These are phyloP conservation scores for Ibidorhyncha struthersii DNA, from an alignment of 2,113 vertebrate genomes.

Conservation along the genomic window DNA sequence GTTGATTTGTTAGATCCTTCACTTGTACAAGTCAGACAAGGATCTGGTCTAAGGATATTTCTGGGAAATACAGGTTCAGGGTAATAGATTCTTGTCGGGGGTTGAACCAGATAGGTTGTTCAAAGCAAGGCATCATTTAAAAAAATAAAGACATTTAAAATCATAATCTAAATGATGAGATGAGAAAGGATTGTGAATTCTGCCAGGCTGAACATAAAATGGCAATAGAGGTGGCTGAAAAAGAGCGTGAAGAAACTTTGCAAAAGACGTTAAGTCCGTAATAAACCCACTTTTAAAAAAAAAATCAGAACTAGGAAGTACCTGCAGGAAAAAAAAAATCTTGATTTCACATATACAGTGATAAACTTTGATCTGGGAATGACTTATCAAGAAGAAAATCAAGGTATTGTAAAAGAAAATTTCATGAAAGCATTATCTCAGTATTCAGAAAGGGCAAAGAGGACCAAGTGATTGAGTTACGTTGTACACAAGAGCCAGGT, in stretches of 20 bases:
- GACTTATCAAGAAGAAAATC: neutral
- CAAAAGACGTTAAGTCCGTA: accelerated
- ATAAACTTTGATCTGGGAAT: neutral
- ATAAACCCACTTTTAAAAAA: neutral
- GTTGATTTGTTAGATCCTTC: neutral
- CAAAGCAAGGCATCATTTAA: neutral
- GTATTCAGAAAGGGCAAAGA: neutral
- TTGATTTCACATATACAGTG: neutral
- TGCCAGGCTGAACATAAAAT: neutral
- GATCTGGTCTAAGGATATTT: neutral
- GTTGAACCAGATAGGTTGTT: neutral
- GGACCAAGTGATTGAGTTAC: neutral
- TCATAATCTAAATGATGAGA: neutral
- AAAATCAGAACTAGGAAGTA: neutral
- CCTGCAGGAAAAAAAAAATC: neutral
- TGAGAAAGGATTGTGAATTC: neutral
- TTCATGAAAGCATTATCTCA: neutral
- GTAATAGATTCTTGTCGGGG: neutral
- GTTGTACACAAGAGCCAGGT: neutral
- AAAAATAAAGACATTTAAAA: neutral
- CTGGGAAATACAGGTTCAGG: neutral
- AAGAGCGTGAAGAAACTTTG: neutral
- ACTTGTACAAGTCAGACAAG: neutral
- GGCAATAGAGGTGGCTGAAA: neutral
- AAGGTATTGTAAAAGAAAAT: neutral